These are phyloP conservation scores for Siphamia tubifer DNA, from an alignment of 2,113 vertebrate species.

Conservation along the genomic window DNA sequence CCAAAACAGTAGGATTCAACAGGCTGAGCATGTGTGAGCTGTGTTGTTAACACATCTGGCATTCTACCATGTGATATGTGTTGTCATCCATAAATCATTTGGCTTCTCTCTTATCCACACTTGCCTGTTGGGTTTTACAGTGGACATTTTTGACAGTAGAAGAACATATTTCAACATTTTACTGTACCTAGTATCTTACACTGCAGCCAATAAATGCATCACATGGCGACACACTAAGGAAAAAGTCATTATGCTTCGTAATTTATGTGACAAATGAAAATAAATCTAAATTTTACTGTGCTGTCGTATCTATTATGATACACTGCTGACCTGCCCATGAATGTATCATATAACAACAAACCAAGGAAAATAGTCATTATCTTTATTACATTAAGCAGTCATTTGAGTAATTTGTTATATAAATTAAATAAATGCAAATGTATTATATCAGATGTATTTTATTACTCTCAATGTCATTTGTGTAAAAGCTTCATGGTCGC, in stretches of 20 bases:
- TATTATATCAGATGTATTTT: too few relatives aligned
- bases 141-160: background rate
- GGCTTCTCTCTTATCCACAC: background rate
- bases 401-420: too few relatives aligned
- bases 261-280: too few relatives aligned
- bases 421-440: too few relatives aligned
- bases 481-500: background rate
- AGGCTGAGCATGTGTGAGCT: conserved; percentile 5
- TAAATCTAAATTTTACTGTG: too few relatives aligned
- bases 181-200: background rate
- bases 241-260: background rate
- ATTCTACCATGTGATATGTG: background rate
- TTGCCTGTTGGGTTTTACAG: conserved; percentile 5
- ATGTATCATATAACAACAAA: too few relatives aligned
- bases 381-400: too few relatives aligned
- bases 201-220: background rate
- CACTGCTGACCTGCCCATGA: too few relatives aligned
- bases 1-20: conserved; percentile 4
- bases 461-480: background rate
- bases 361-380: too few relatives aligned
- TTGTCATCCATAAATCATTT: conserved; percentile 5
- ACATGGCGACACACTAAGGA: background rate
- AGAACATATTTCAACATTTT: background rate
- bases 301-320: too few relatives aligned
- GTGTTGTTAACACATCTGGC: conserved; percentile 1